Evolutionary conservation across 2,113 vertebrate genomes (phyloP), one percentile per base, ranked within the genome.

Genomic region (Takifugu bimaculatus): DNA sequence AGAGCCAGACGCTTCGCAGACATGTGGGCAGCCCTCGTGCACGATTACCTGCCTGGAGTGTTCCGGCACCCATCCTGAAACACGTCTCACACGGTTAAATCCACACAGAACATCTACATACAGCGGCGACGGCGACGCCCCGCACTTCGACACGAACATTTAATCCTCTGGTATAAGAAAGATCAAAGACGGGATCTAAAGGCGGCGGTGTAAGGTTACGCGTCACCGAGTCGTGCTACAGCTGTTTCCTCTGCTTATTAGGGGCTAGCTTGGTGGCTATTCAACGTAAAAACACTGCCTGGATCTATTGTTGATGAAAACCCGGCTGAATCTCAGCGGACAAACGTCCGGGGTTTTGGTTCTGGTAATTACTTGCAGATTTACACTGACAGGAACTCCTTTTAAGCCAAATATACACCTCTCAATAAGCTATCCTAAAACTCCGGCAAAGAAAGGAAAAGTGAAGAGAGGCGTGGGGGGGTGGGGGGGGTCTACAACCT

Each of bases 401-500:
- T 68, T 48, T 27, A 65, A 58, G 14, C 42, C 51, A 70, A 78
- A 81, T 63, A 76, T 70, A 79, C 58, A 73, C 65, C n/a, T 71
- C 15, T 57, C 54, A 56, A 71, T 59, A 79, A 80, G 68, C 54
- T 48, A 70, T 54, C 4, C 61, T 54, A 20, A 79, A 80, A 79
- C 55, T 52, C 50, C 4, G 70, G 28, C 20, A 65, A 74, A 70
- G 62, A 74, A 77, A 76, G 62, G 28, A 65, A 78, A 65, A 73
- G 60, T 27, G 62, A 55, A 35, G 66, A 60, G 63, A 63, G 52
- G 74, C 76, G 57, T 15, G 10, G n/a, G 5, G 42, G 42, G 5
- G 68, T 64, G 56, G 75, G 63, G 70, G 62, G 55, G 54, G 50
- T 67, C 68, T 70, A 68, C 81, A 78, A 83, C 77, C 69, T 74